These are phyloP conservation scores for Cariama cristata DNA, from an alignment of 2,113 vertebrate species.

Conservation along the genomic window DNA sequence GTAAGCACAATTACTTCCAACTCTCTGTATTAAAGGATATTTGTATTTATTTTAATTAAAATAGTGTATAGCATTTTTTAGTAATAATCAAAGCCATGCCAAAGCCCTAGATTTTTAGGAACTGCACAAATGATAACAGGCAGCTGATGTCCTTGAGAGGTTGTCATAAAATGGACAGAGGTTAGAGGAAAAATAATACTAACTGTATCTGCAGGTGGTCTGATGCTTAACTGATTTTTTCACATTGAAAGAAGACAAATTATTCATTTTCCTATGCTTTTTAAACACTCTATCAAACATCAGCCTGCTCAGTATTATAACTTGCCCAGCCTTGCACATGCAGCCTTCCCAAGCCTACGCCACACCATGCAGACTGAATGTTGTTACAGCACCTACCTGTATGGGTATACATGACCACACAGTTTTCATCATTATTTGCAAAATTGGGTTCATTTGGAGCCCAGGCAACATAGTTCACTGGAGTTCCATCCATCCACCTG, in stretches of 20 bases:
- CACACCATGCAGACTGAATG: not conserved
- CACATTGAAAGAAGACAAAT: not conserved
- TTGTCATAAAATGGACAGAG: not conserved
- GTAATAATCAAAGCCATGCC: not conserved
- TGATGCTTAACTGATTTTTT: not conserved
- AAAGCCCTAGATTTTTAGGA: not conserved
- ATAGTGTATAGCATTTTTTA: not conserved
- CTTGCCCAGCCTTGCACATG: not conserved
- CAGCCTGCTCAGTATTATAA: not conserved
- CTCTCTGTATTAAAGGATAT: not conserved
- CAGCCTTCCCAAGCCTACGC: not conserved
- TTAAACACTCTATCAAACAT: not conserved
- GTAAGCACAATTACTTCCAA: not conserved
- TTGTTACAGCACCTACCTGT: conserved; percentile 80
- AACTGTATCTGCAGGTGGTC: not conserved
- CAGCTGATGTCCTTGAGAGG: fast-evolving
- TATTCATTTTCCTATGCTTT: not conserved
- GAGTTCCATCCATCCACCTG: conserved; percentile 91
- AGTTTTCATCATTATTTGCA: conserved; percentile 96
- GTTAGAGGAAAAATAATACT: not conserved
- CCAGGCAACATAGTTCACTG: conserved; percentile 89
- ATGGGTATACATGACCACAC: conserved; percentile 87
- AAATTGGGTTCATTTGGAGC: conserved; percentile 93
- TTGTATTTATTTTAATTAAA: not conserved
- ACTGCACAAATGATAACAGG: not conserved